Conservation (phyloP, 2,888 invertebrate genomes). For the Phaonia tiefii region DNA sequence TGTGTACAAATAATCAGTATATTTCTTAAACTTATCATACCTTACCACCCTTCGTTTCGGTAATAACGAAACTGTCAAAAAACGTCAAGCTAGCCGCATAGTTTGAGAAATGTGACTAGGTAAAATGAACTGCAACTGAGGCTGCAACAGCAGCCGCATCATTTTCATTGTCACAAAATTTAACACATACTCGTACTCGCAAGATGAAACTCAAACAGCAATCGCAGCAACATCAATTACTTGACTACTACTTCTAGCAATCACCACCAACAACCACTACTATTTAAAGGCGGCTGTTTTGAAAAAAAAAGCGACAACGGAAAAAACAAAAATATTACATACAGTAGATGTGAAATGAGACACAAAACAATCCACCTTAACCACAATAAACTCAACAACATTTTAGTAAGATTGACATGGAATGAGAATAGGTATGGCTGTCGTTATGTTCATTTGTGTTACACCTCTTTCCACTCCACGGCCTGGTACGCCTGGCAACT, state of each 20-base stretch:
- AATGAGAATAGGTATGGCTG: conserved; percentile 62
- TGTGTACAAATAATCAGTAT: no score
- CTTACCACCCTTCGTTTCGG: not conserved
- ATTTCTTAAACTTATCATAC: no score
- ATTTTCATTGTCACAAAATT: conserved; percentile 68
- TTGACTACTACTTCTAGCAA: not conserved
- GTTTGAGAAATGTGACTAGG: conserved; percentile 32
- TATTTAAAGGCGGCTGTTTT: conserved; percentile 42
- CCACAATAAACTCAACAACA: conserved; percentile 55
- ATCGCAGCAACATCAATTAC: conserved; percentile 38
- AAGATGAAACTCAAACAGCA: conserved; percentile 18
- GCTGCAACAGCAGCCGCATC: conserved; percentile 48
- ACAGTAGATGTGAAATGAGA: conserved; percentile 29
- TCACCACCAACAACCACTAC: not conserved
- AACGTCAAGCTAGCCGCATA: conserved; percentile 53
- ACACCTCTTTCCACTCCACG: conserved; percentile 9
- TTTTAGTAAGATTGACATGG: conserved; percentile 63
- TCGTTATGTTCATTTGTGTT: not conserved
- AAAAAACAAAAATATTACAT: conserved; percentile 44
- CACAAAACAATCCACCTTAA: conserved; percentile 52
- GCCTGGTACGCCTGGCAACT: not conserved
- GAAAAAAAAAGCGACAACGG: conserved; percentile 18
- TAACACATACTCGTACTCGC: conserved; percentile 60
- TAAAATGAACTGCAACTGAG: conserved; percentile 27
- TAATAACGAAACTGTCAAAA: conserved; percentile 22